Evolutionary conservation across 2,888 invertebrate genomes (phyloP).

Genomic region (Polydrusus cervinus): DNA sequence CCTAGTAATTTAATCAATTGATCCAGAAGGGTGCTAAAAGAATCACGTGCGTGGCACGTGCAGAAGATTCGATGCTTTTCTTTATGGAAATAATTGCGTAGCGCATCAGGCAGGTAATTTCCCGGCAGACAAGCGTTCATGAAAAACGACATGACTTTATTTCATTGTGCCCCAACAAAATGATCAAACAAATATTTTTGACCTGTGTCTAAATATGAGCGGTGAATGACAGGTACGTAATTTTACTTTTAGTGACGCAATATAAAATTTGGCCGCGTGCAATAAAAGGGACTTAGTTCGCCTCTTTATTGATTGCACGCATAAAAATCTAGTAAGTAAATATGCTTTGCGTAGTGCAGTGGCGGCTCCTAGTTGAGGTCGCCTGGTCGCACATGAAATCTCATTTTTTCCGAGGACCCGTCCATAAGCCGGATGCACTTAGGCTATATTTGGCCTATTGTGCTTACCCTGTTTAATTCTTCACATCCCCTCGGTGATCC

Average conservation of each 20-base stretch:
- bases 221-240: slow-evolving; percentile 51
- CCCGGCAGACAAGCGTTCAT: slow-evolving; percentile 43
- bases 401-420: too few relatives aligned
- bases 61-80: slow-evolving; percentile 50
- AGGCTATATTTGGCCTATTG: too few relatives aligned
- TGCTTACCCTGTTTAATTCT: too few relatives aligned
- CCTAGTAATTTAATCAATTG: slow-evolving; percentile 56
- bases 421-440: too few relatives aligned
- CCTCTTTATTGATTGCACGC: background rate
- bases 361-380: too few relatives aligned
- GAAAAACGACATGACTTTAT: slow-evolving; percentile 50
- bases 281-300: background rate
- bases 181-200: slow-evolving; percentile 53
- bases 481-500: too few relatives aligned
- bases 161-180: slow-evolving; percentile 43
- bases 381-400: too few relatives aligned
- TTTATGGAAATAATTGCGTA: slow-evolving; percentile 54
- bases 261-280: background rate
- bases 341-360: background rate
- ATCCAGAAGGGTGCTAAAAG: slow-evolving; percentile 54
- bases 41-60: slow-evolving; percentile 54
- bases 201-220: slow-evolving; percentile 44
- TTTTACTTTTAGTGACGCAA: slow-evolving; percentile 36
- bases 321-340: background rate
- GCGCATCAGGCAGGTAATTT: slow-evolving; percentile 53